These are phyloP conservation scores for Urocitellus parryii DNA, from an alignment of 2,113 vertebrate genomes.

Conservation along the genomic window DNA sequence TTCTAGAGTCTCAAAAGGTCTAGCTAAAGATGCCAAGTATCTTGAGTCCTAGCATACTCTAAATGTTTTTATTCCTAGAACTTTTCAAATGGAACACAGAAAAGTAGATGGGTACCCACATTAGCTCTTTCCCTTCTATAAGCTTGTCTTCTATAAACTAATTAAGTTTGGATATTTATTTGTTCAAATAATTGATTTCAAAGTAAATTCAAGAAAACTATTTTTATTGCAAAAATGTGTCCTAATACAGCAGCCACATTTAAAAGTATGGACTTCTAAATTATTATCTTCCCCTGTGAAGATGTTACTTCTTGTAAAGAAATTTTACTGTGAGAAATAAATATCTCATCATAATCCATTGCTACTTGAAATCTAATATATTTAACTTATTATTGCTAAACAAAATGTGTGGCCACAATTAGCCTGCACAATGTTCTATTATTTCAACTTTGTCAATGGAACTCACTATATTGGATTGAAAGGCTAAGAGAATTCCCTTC, in stretches of 20 bases:
- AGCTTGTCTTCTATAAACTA: background rate
- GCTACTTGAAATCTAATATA: conserved; percentile 17
- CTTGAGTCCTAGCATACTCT: background rate
- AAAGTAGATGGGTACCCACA: background rate
- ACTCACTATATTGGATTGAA: background rate
- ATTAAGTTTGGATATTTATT: background rate
- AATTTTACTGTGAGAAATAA: background rate
- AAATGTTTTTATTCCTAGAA: background rate
- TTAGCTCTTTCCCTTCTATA: background rate
- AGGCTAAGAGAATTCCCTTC: background rate
- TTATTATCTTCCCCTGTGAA: background rate
- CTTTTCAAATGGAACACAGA: background rate
- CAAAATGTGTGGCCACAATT: background rate
- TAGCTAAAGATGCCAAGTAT: background rate
- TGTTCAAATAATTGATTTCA: background rate
- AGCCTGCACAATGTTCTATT: background rate
- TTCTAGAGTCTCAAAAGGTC: background rate
- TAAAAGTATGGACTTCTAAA: background rate
- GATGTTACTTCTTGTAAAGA: background rate
- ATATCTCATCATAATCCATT: background rate
- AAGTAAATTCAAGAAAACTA: background rate
- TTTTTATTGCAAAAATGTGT: background rate
- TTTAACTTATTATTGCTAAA: background rate
- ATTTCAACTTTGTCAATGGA: background rate
- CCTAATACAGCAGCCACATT: background rate